Conservation (phyloP, 2,888 invertebrate species). For the Drosophila tripunctata region DNA sequence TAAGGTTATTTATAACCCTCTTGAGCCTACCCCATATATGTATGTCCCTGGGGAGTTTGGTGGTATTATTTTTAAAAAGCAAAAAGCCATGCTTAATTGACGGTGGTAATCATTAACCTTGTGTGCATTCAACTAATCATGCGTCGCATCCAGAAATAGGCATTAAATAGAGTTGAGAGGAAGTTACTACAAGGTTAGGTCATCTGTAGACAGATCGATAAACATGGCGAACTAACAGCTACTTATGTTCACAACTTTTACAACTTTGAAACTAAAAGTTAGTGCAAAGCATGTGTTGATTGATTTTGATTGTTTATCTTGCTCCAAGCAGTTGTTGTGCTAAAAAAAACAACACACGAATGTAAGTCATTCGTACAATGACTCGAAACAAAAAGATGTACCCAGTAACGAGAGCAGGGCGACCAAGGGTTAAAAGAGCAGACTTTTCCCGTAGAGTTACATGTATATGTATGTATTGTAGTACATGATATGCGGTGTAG, state of each 20-base stretch:
- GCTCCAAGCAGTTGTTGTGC: background rate
- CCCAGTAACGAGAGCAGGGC: background rate
- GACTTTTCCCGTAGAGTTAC: slow-evolving; percentile 2
- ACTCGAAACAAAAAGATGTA: slow-evolving; percentile 29
- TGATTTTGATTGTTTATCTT: background rate
- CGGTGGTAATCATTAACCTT: slow-evolving; percentile 44
- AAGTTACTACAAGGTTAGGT: slow-evolving; percentile 27
- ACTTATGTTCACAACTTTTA: background rate
- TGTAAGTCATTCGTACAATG: slow-evolving; percentile 74
- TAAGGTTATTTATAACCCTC: slow-evolving; percentile 29
- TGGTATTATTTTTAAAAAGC: slow-evolving; percentile 17
- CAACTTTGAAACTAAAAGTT: background rate
- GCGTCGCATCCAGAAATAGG: slow-evolving; percentile 43
- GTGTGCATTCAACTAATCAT: slow-evolving; percentile 53
- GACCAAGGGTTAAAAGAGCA: background rate
- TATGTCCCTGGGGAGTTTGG: slow-evolving; percentile 5
- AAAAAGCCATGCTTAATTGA: slow-evolving; percentile 32
- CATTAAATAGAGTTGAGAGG: background rate
- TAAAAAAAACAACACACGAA: slow-evolving; percentile 25
- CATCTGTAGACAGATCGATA: slow-evolving; percentile 11
- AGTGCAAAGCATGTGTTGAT: background rate
- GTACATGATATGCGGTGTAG: slow-evolving; percentile 2
- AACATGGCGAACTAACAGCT: background rate
- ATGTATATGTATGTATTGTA: too few relatives aligned
- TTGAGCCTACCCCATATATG: slow-evolving; percentile 27